Conservation (phyloP, 2,113 vertebrate genomes). For the Carettochelys insculpta region DNA sequence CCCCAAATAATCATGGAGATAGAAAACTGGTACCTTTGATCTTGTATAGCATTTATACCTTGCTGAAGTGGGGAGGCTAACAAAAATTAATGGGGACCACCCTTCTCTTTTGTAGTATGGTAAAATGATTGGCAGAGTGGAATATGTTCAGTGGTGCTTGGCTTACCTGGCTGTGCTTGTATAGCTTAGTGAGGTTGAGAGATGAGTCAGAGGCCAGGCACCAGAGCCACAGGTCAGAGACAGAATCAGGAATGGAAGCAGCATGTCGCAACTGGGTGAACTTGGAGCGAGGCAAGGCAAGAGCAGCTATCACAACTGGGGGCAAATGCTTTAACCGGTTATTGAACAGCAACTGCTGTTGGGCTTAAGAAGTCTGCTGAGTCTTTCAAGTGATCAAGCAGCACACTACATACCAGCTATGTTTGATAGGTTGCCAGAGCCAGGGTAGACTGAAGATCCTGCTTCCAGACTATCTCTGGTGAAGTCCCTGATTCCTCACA, state of each 20-base stretch:
- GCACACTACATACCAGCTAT: background rate
- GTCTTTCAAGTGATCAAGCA: background rate
- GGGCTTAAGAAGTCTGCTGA: background rate
- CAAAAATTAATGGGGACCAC: no score
- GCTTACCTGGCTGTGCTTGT: no score
- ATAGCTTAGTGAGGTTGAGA: no score
- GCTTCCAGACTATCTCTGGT: background rate
- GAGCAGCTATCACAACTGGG: background rate
- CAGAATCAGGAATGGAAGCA: background rate
- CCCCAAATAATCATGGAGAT: no score
- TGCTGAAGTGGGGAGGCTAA: no score
- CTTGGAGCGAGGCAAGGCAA: background rate
- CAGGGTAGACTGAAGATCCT: background rate
- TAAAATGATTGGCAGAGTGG: no score
- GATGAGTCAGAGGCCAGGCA: background rate
- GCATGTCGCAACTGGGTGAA: background rate
- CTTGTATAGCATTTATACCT: no score
- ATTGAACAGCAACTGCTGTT: background rate
- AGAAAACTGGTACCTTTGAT: no score
- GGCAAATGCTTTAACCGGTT: background rate
- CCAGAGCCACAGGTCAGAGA: background rate
- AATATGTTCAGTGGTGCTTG: no score
- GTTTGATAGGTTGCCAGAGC: background rate
- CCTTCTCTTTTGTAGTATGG: no score
- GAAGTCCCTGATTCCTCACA: background rate